These are phyloP conservation scores for Sprattus sprattus DNA, from an alignment of 2,113 vertebrate genomes.

Conservation along the genomic window DNA sequence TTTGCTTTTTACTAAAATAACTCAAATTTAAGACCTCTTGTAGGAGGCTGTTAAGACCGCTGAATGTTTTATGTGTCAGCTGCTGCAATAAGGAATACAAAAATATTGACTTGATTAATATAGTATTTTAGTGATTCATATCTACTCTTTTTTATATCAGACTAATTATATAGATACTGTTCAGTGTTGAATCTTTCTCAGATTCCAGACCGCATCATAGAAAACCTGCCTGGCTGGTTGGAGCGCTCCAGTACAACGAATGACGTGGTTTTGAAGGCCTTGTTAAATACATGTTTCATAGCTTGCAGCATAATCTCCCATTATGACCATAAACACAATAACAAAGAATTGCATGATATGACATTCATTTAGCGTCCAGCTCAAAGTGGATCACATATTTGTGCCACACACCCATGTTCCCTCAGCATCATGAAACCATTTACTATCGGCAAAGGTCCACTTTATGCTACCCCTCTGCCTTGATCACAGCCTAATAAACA, in stretches of 20 bases:
- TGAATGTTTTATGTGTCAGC: background rate
- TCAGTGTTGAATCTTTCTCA: background rate
- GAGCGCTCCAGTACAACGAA: no score
- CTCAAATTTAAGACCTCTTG: slow-evolving; percentile 14
- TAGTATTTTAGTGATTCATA: no score
- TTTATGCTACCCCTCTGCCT: background rate
- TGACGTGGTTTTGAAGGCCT: background rate
- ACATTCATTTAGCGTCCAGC: no score
- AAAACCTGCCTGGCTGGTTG: background rate
- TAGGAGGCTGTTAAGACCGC: background rate
- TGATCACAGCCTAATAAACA: background rate
- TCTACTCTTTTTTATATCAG: no score
- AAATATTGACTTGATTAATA: no score
- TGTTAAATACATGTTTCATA: background rate
- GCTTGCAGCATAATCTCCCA: background rate
- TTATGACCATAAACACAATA: background rate
- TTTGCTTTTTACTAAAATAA: slow-evolving; percentile 37
- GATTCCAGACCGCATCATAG: background rate
- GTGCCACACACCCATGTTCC: background rate
- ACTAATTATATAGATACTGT: slow-evolving; percentile 14
- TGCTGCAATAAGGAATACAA: no score
- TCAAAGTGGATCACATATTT: background rate
- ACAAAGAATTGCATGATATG: background rate
- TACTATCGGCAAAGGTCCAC: no score
- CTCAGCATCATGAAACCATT: background rate